Evolutionary conservation across 2,797 vertebrate species (phyloP).

Genomic region (Coccyzus lansbergi): DNA sequence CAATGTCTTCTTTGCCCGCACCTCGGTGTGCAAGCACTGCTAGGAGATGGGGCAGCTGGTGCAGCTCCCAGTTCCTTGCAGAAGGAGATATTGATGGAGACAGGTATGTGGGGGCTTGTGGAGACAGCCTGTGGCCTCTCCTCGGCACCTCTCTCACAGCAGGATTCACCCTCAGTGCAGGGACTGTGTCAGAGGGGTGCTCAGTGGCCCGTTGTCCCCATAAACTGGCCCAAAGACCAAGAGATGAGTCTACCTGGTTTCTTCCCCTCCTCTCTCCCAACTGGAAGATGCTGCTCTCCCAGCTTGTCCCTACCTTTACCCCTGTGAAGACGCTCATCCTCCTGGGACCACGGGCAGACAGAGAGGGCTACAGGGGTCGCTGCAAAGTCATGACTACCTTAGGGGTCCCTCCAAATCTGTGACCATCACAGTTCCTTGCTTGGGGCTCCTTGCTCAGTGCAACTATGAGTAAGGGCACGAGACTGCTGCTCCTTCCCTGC

Average conservation of each 20-base stretch:
- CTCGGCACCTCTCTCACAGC: background rate
- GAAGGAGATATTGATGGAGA: background rate
- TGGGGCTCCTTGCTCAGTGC: background rate
- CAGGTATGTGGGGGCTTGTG: fast-evolving
- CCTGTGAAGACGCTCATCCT: fast-evolving
- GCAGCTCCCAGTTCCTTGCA: background rate
- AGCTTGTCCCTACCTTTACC: background rate
- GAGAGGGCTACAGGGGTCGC: background rate
- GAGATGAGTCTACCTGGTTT: background rate
- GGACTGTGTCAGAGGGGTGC: background rate
- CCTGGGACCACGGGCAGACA: background rate
- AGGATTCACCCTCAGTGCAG: fast-evolving
- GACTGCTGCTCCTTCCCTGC: fast-evolving
- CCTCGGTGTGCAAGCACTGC: background rate
- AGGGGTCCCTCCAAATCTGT: background rate
- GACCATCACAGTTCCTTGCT: background rate
- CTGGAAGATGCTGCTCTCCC: background rate
- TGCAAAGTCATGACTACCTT: background rate
- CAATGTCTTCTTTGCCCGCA: background rate
- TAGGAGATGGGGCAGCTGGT: background rate
- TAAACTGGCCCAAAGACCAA: too few relatives aligned
- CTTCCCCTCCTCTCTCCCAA: background rate
- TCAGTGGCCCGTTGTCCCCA: fast-evolving
- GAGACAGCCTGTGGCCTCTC: fast-evolving
- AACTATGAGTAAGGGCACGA: background rate